Conservation (phyloP, 2,113 vertebrate species). For the Leptobrachium leishanense region DNA sequence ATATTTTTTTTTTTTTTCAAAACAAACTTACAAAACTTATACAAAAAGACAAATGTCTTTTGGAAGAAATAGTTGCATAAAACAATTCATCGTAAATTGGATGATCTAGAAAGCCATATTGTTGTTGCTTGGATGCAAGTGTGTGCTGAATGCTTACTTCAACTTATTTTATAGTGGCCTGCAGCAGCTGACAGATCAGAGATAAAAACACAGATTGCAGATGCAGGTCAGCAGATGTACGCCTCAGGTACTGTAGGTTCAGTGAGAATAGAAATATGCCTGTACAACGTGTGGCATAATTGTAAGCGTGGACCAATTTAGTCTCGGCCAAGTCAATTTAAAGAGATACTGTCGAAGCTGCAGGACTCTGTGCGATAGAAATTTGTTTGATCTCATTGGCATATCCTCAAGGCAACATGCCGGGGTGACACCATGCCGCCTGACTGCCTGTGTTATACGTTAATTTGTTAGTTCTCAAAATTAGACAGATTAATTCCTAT, state of each 20-base stretch:
- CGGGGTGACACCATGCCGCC: constrained; percentile 18
- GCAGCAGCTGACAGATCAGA: constrained; percentile 25
- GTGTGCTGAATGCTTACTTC: constrained; percentile 6
- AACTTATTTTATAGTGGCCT: constrained; percentile 9
- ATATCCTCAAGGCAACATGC: constrained; percentile 38
- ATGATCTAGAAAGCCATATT: too few species aligned
- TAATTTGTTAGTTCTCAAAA: constrained; percentile 35
- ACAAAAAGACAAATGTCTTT: too few species aligned
- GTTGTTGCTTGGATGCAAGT: too few species aligned
- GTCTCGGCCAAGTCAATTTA: constrained; percentile 19
- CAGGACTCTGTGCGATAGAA: constrained; percentile 22
- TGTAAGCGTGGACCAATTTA: constrained; percentile 16
- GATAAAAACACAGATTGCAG: constrained; percentile 41
- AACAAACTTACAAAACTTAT: too few species aligned
- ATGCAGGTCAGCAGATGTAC: constrained; percentile 44
- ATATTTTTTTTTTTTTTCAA: too few species aligned
- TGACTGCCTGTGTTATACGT: constrained; percentile 28
- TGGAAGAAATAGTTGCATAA: too few species aligned
- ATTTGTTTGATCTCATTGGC: constrained; percentile 27
- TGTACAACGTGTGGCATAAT: constrained; percentile 23
- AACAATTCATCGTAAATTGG: too few species aligned
- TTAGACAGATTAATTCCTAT: background rate
- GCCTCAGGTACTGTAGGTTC: constrained; percentile 26
- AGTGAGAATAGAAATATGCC: constrained; percentile 3
- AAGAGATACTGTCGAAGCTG: constrained; percentile 30